Evolutionary conservation across 1,140 invertebrate species (phyloP).

Genomic region (Cotesia chilonis): DNA sequence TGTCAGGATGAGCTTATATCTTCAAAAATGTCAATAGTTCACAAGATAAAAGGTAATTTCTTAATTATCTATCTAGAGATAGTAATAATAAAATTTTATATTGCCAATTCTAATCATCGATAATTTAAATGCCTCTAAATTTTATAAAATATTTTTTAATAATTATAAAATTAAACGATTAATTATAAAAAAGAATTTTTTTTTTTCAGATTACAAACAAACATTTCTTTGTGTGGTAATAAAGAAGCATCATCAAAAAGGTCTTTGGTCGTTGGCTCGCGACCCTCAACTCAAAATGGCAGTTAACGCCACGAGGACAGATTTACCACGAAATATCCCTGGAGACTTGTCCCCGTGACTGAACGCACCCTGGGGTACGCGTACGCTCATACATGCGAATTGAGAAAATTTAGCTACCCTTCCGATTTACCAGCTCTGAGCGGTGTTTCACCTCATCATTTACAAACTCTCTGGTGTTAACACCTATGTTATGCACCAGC

Average conservation of each 20-base stretch:
- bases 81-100: too few relatives aligned
- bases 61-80: too few relatives aligned
- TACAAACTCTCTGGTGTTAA: too few relatives aligned
- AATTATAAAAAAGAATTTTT: too few relatives aligned
- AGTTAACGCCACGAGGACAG: constrained; percentile 56
- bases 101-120: too few relatives aligned
- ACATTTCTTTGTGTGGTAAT: background rate
- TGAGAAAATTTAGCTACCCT: constrained; percentile 56
- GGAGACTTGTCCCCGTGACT: constrained; percentile 56
- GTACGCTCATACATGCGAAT: constrained; percentile 58
- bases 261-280: constrained; percentile 18
- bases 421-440: background rate
- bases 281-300: constrained; percentile 47
- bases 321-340: constrained; percentile 54
- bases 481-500: too few relatives aligned
- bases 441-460: background rate
- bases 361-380: constrained; percentile 52
- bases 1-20: too few relatives aligned
- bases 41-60: too few relatives aligned
- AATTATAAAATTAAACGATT: too few relatives aligned
- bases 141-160: too few relatives aligned
- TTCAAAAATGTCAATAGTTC: too few relatives aligned
- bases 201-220: background rate
- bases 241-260: background rate
- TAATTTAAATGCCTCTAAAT: too few relatives aligned